Evolutionary conservation across 2,888 invertebrate species (phyloP).

Genomic region (Portevinia maculata): DNA sequence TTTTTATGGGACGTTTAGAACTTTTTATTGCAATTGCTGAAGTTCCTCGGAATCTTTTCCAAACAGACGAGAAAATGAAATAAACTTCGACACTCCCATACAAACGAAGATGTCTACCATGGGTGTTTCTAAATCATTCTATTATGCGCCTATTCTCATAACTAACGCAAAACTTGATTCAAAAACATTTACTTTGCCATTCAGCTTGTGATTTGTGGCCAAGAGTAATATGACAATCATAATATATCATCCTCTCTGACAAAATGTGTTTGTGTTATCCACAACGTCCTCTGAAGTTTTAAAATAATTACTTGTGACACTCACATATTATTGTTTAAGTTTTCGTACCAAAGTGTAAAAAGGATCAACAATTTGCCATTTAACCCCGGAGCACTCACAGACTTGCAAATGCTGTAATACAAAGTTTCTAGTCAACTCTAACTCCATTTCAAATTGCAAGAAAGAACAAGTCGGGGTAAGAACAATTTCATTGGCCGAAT

Average conservation of each 20-base stretch:
- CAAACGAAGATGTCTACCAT: no score
- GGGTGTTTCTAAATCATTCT: no score
- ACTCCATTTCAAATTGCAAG: neutral
- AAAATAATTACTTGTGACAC: constrained; percentile 65
- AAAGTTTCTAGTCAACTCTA: constrained; percentile 21
- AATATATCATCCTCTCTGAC: neutral
- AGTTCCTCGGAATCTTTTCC: neutral
- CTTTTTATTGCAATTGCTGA: constrained; percentile 7
- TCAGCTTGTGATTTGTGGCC: constrained; percentile 47
- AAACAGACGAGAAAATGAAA: no score
- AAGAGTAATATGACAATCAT: constrained; percentile 22
- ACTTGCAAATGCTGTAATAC: constrained; percentile 1
- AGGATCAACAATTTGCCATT: constrained; percentile 63
- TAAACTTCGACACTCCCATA: no score
- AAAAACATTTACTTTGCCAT: constrained; percentile 53
- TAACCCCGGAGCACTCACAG: constrained; percentile 13
- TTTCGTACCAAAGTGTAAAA: constrained; percentile 38
- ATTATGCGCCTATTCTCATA: constrained; percentile 8
- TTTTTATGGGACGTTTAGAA: constrained; percentile 12
- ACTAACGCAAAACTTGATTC: constrained; percentile 29
- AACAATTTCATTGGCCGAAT: constrained; percentile 3
- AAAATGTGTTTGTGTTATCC: constrained; percentile 33
- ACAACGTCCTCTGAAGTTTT: constrained; percentile 41
- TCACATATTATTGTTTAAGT: constrained; percentile 57
- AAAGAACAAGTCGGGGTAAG: neutral